Evolutionary conservation across 2,888 invertebrate genomes (phyloP).

Genomic region (Platycheirus albimanus): DNA sequence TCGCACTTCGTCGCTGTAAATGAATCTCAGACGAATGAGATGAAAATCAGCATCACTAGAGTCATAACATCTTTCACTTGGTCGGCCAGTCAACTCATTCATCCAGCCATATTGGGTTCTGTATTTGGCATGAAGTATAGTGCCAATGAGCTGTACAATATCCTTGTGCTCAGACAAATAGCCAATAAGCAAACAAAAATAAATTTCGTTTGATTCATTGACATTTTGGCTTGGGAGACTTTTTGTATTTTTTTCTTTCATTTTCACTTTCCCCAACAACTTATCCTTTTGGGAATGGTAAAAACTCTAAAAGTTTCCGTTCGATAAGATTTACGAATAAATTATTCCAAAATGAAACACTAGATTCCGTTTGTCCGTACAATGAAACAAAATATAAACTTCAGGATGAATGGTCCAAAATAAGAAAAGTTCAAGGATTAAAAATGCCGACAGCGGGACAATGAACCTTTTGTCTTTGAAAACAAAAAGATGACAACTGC

Average conservation of each 20-base stretch:
- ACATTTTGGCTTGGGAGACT: slow-evolving; percentile 41
- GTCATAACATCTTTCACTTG: slow-evolving; percentile 30
- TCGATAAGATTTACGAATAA: too few relatives aligned
- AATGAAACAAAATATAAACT: too few relatives aligned
- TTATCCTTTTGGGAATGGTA: too few relatives aligned
- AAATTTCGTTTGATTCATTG: slow-evolving; percentile 53
- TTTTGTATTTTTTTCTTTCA: background rate
- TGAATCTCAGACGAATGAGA: slow-evolving; percentile 19
- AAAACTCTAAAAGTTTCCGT: too few relatives aligned
- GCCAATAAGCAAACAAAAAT: slow-evolving; percentile 39
- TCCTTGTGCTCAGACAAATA: slow-evolving; percentile 56
- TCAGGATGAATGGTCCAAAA: too few relatives aligned
- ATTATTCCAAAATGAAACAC: too few relatives aligned
- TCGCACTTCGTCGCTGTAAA: too few relatives aligned
- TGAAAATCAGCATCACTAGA: slow-evolving; percentile 11
- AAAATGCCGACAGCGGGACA: too few relatives aligned
- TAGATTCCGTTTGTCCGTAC: too few relatives aligned
- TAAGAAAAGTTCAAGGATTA: too few relatives aligned
- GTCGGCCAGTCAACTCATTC: too few relatives aligned
- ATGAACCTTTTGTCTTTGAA: slow-evolving; percentile 15
- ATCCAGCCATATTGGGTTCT: background rate
- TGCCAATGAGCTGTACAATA: slow-evolving; percentile 19
- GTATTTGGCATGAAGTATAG: slow-evolving; percentile 17
- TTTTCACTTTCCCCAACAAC: too few relatives aligned
- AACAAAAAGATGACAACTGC: background rate